Evolutionary conservation across 2,888 invertebrate genomes (phyloP), one percentile per base, ranked within the genome.

Genomic region (Metalampra italica): DNA sequence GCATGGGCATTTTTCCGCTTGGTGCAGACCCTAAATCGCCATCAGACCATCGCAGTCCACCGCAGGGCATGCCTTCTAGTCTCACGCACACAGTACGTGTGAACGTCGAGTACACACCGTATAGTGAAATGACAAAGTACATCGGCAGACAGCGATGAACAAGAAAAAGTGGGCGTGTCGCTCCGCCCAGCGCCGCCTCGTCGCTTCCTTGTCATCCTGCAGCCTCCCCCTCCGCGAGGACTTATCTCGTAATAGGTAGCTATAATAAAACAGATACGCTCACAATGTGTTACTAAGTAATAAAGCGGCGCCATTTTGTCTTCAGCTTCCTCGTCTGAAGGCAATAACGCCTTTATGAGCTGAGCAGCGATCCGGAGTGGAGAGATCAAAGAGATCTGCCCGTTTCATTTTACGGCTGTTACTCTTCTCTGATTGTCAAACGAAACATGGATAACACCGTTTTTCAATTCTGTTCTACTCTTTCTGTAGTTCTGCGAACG

Each of bases 291-390:
- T 85, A 85, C 84, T 89, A 86, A 88, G 88, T 87, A 86, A 88
- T 87, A 87, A 86, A 85, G 86, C 79, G 77, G 72, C 84, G 88
- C 88, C 88, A 88, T 89, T 83, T 89, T 89, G 85, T 78, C 77
- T 79, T 71, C 66, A 71, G 75, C 75, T 83, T 86, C 82, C 82
- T 75, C 68, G 75, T 74, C 74, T 66, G 62, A 66, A 71, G 70
- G 82, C 77, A 85, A 85, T 83, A 84, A 81, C 78, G 83, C 73
- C 73, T 80, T 82, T 82, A 82, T 83, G 83, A 82, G 73, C 71
- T 67, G 79, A 79, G 77, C 80, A 74, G 64, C 71, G 79, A 79
- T 63, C 76, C 75, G 76, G 68, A 72, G 69, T 74, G 66, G 75
- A 75, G 69, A 83, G 87, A 87, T 87, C 88, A 88, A 88, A 88